phyloP scores from a whole-genome alignment of 2,113 vertebrate genomes.

The Sporophila hypoxantha region DNA sequence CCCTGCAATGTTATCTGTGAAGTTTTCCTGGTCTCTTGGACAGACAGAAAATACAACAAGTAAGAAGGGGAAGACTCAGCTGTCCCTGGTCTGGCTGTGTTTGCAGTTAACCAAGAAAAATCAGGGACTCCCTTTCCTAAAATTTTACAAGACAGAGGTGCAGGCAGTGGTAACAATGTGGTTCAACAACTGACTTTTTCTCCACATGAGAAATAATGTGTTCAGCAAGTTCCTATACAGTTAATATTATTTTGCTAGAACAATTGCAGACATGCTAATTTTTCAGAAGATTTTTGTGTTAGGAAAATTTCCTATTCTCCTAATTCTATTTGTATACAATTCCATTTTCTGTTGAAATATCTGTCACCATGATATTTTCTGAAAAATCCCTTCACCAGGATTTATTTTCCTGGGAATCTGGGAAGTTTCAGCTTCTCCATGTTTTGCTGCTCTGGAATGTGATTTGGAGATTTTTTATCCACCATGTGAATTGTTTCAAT shows the following conservation, averaged over 20 bases:
- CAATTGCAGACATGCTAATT: neutral
- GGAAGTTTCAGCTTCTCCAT: no score
- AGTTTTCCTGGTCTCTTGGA: neutral
- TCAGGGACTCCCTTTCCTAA: neutral
- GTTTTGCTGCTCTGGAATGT: no score
- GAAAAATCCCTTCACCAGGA: no score
- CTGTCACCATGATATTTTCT: neutral
- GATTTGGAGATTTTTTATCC: no score
- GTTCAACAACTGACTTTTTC: neutral
- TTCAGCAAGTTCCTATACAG: neutral
- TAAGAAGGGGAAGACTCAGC: neutral
- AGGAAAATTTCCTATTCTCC: neutral
- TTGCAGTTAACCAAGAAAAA: neutral
- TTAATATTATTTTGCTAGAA: neutral
- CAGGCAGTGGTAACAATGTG: neutral
- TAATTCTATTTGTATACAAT: neutral
- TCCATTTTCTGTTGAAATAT: neutral
- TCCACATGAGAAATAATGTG: neutral
- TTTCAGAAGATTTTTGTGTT: neutral
- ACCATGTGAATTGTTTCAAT: no score
- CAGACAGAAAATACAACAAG: neutral
- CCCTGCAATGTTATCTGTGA: neutral
- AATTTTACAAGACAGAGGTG: neutral
- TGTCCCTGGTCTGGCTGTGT: neutral
- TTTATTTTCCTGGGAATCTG: no score